Conservation (phyloP, 2,797 vertebrate species). For the Luscinia megarhynchos region DNA sequence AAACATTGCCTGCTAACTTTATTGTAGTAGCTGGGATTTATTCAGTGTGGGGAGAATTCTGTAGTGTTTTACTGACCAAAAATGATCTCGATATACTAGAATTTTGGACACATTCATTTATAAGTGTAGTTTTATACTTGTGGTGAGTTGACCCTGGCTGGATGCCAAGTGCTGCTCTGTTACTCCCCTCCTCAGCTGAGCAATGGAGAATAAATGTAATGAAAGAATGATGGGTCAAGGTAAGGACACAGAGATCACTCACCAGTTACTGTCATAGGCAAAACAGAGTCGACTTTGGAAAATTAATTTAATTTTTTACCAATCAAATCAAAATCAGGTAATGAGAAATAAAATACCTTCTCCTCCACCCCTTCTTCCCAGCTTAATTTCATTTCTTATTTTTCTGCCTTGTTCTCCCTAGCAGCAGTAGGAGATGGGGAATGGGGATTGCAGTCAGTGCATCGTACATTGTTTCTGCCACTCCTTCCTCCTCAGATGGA, state of each 20-base stretch:
- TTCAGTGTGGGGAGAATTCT: background rate
- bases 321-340: background rate
- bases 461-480: background rate
- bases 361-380: background rate
- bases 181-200: background rate
- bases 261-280: background rate
- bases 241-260: background rate
- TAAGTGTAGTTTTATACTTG: background rate
- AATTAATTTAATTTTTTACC: background rate
- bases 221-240: background rate
- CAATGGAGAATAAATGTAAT: background rate
- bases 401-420: background rate
- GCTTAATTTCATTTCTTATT: background rate
- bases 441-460: background rate
- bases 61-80: background rate
- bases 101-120: background rate
- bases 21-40: background rate
- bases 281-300: rapidly evolving
- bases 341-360: background rate
- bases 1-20: background rate
- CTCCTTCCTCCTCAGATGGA: rapidly evolving
- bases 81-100: background rate
- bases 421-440: background rate
- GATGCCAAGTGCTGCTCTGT: background rate
- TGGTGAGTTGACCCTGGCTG: background rate